These are phyloP conservation scores for Sebastes oblongus DNA, from an alignment of 2,797 vertebrate genomes.

Conservation along the genomic window DNA sequence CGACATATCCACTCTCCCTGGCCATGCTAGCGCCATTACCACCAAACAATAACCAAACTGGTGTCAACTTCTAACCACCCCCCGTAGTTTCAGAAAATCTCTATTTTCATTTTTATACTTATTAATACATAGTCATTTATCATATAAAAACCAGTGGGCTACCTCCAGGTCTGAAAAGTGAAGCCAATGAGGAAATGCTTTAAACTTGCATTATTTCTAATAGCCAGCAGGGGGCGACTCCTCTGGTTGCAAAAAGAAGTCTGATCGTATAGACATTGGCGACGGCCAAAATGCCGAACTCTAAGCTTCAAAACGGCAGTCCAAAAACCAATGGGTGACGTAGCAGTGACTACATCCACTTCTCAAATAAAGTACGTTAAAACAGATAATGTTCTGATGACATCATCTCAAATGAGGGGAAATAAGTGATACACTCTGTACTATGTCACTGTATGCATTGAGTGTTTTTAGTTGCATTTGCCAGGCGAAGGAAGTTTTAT, in stretches of 20 bases:
- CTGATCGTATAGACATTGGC: no score
- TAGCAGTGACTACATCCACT: no score
- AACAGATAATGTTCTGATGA: background rate
- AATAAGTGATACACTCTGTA: background rate
- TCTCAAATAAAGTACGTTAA: background rate
- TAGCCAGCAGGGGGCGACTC: no score
- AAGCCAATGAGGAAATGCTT: no score
- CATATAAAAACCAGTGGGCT: background rate
- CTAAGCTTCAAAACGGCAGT: background rate
- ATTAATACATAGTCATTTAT: background rate
- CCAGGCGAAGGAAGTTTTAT: background rate
- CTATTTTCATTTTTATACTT: no score
- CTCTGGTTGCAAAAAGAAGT: no score
- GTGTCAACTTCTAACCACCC: background rate
- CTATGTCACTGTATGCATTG: background rate
- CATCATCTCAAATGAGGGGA: background rate
- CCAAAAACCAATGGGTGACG: background rate
- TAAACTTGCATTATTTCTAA: no score
- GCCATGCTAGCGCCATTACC: background rate
- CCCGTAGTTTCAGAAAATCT: background rate
- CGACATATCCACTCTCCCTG: background rate
- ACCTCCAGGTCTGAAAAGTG: no score
- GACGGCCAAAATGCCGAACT: no score
- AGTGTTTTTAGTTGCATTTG: background rate
- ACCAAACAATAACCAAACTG: background rate